Evolutionary conservation across 2,797 vertebrate genomes (phyloP), one percentile per base, ranked within the genome.

Genomic region (Limnodromus scolopaceus): DNA sequence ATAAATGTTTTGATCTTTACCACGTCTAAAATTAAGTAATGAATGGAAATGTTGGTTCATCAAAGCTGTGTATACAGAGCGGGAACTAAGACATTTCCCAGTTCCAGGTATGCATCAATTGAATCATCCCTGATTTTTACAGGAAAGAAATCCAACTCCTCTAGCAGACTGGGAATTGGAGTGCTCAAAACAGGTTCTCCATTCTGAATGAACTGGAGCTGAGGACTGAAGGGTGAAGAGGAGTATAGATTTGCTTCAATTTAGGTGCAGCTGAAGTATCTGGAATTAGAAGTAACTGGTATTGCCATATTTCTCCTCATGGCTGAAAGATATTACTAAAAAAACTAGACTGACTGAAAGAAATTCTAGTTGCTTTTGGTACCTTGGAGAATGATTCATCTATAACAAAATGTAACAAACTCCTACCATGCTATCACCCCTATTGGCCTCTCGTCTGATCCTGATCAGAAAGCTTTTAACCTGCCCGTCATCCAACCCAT

Each of bases 351-450:
- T 55, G 7, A 79, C 51, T 61, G 74, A 79, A 61, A 94, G 84
- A 93, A 97, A 96, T 78, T 77, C 55, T 89, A 93, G 81, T 88
- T 34, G 8, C 27, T 89, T 46, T 86, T 70, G 46, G 34, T 95
- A 95, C 61, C 88, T 64, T 53, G 57, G 8, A 55, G 68, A 90
- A 87, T 48, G 75, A 61, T 10, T 43, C 25, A 15, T 85, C 5
- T 64, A 13, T 43, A 64, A 61, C 17, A 39, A 61, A 32, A 54
- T 36, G 9, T 57, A 68, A 63, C 9, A 38, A 85, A 63, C 3
- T 72, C 15, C 23, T 24, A 78, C 13, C 8, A 16, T 16, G 2
- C 5, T 55, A 7, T 36, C n/a, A 19, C 5, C 8, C 6, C 8
- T 76, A 25, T 23, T 58, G 23, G 10, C 8, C 17, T 82, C 8